Evolutionary conservation across 2,888 invertebrate species (phyloP), one percentile per base, ranked within the genome.

Genomic region (Allygus modestus): DNA sequence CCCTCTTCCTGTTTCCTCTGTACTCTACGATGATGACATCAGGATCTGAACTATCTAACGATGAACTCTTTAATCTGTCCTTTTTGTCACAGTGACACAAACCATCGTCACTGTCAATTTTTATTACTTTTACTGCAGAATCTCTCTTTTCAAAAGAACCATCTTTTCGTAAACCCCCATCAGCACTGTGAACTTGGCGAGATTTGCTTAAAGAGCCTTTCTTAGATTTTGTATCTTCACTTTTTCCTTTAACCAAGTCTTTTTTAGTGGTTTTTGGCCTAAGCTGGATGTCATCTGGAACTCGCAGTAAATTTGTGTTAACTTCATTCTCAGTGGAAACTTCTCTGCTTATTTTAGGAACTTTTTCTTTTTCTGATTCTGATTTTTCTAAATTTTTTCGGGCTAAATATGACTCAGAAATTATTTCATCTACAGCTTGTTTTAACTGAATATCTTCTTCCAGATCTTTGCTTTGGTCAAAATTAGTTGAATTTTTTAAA

Each of bases 11-110:
- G 79, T 87, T 88, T n/a, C 88, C 87, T 81, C 88, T 87, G 81
- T 88, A 88, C 54, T 88, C 88, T 71, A 89, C 88, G 75, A 88
- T 88, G 28, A 88, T 88, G 9, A 88, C 88, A 83, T 88, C 87
- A 9, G 87, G 87, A 82, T 87, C 87, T 69, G 86, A 84, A 15
- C 86, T 86, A 43, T 87, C 87, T n/a, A 87, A 83, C 12, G 87
- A 87, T n/a, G 86, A 86, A 54, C 86, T 85, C 83, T 87, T 87
- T 9, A 82, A 81, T 26, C 75, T 77, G 51, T 87, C 87, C 84
- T 86, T 86, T 12, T 86, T 85, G 77, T 87, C 87, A 81, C 88
- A 86, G 69, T 86, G 86, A 41, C 87, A 87, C 31, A 87, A 85
- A 31, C 87, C 87, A 69, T 87, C 87, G 83, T 86, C 87, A 28